Evolutionary conservation across 2,113 vertebrate species (phyloP), one percentile per base, ranked within the genome.

Genomic region (Opisthocomus hoazin): DNA sequence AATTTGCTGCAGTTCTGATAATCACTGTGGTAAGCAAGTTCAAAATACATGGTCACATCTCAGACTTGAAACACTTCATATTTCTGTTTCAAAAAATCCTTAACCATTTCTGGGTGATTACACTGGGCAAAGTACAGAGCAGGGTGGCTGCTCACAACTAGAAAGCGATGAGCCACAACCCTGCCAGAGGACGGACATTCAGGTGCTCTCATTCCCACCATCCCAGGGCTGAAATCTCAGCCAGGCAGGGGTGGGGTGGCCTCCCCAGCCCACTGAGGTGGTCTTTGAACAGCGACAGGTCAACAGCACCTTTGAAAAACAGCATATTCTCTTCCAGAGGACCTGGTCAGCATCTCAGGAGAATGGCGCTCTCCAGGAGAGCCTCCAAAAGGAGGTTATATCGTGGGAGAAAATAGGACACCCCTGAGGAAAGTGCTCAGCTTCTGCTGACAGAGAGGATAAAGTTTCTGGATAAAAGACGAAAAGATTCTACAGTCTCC

Each of bases 161-260:
- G 51, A 68, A 89, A 84, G 43, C 4, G 0, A 54, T 13, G 11
- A 91, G 56, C 61, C 39, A 75, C 32, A 58, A 5, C 6, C 13
- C 23, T 87, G 26, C 5, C 6, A 11, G 0, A 1, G 26, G 26
- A 22, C 32, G 75, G 37, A 18, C 26, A 26, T 54, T 30, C 0
- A 0, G 15, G 11, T 15, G 22, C 37, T 71, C 11, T 70, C 23
- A 71, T 53, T 90, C 19, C 16, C 8, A 1, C 18, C 15, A 23
- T 58, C 16, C 63, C 17, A 19, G 54, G 15, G 34, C 54, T 50
- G 15, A 3, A 3, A 57, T 30, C n/a, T 43, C 45, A 34, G n/a
- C 10, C 30, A 54, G 19, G 10, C 14, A 29, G 41, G 36, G 5
- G 20, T 32, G 23, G 32, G 6, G 26, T 16, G 11, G 5, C 50